Evolutionary conservation across 2,113 vertebrate species (phyloP).

Genomic region (Zosterops pallidus): DNA sequence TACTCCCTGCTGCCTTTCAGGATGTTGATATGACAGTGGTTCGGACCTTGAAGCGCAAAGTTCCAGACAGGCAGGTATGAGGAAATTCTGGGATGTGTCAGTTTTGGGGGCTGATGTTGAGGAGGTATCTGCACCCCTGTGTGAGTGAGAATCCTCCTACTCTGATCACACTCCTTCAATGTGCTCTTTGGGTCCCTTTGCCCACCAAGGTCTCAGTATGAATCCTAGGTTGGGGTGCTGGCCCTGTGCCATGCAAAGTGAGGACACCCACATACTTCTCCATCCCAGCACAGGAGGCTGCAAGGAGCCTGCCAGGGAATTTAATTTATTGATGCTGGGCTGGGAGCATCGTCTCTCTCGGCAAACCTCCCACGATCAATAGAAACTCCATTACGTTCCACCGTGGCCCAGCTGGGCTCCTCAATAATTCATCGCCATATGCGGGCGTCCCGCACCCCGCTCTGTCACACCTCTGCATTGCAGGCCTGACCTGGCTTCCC

Average conservation of each 20-base stretch:
- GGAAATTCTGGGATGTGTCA: neutral
- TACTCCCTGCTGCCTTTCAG: neutral
- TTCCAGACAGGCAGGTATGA: constrained; percentile 38
- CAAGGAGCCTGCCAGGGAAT: neutral
- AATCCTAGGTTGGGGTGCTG: neutral
- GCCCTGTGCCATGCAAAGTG: neutral
- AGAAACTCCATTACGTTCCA: constrained; percentile 63
- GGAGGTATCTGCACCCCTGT: neutral
- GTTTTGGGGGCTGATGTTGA: neutral
- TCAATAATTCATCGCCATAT: constrained; percentile 56
- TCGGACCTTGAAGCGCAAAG: constrained; percentile 47
- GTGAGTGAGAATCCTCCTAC: neutral
- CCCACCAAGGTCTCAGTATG: neutral
- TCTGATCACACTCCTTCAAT: neutral
- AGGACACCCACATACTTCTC: neutral
- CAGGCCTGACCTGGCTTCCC: constrained; percentile 14
- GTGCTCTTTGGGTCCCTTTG: neutral
- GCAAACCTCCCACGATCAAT: constrained; percentile 43
- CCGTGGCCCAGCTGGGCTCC: constrained; percentile 31
- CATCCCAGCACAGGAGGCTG: neutral
- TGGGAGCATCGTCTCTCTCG: constrained; percentile 26
- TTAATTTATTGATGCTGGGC: constrained; percentile 51
- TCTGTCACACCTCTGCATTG: constrained; percentile 20
- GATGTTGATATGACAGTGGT: neutral
- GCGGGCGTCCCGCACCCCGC: neutral